These are phyloP conservation scores for Sycobia sp. DNA, from an alignment of 1,140 invertebrate genomes.

Conservation along the genomic window DNA sequence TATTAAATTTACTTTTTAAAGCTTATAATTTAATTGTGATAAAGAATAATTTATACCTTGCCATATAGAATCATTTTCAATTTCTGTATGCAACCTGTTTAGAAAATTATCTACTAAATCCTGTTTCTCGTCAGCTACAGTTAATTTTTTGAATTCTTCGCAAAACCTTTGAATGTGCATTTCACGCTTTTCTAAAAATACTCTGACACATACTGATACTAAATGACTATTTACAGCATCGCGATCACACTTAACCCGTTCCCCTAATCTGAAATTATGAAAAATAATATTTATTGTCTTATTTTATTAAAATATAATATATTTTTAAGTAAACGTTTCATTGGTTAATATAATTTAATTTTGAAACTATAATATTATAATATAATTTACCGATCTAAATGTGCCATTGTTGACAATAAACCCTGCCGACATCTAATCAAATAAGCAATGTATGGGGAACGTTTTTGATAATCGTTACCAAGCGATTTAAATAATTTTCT, in stretches of 20 bases:
- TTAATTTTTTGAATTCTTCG: conserved; percentile 76
- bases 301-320: too few species aligned
- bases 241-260: conserved; percentile 73
- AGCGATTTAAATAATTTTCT: conserved; percentile 79
- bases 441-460: conserved; percentile 85
- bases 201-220: conserved; percentile 76
- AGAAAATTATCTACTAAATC: conserved; percentile 74
- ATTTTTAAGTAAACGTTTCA: too few species aligned
- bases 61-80: conserved; percentile 75
- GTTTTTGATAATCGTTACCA: conserved; percentile 78
- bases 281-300: conserved; percentile 7
- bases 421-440: conserved; percentile 82
- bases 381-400: conserved; percentile 73
- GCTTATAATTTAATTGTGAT: conserved; percentile 9
- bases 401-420: conserved; percentile 78
- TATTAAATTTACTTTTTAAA: not conserved
- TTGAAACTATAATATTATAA: too few species aligned
- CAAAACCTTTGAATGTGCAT: conserved; percentile 71
- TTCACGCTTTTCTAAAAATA: conserved; percentile 80
- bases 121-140: conserved; percentile 82
- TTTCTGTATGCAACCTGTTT: conserved; percentile 60
- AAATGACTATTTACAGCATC: conserved; percentile 79
- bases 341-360: too few species aligned
- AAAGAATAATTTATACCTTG: conserved; percentile 63
- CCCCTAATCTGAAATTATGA: conserved; percentile 62